A percentile compares a stretch with the other conserved stretches of the same genome.
phyloP scores from a whole-genome alignment of 2,113 vertebrate species.

The Colius striatus region DNA sequence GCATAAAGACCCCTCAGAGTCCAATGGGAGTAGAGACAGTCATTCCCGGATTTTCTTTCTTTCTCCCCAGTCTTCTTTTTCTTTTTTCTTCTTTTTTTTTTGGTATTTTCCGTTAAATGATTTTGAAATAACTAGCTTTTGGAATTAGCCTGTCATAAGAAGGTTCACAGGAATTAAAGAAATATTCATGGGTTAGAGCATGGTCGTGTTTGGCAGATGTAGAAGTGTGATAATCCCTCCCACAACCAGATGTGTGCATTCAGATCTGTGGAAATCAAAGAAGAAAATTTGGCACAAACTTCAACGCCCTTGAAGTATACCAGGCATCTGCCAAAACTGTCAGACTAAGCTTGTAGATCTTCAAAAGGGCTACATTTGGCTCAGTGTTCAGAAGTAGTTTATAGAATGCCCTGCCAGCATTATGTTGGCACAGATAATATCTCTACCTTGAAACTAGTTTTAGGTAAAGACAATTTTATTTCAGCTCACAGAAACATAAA shows the following conservation, averaged over 20 bases:
- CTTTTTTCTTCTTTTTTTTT: accelerated
- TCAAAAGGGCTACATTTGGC: slow-evolving; percentile 66
- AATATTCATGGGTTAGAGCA: not conserved
- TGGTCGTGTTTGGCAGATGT: slow-evolving; percentile 39
- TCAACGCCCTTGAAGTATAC: slow-evolving; percentile 56
- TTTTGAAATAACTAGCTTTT: not conserved
- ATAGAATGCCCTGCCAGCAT: slow-evolving; percentile 5
- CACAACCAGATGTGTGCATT: slow-evolving; percentile 67
- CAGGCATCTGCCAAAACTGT: slow-evolving; percentile 56
- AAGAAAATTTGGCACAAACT: slow-evolving; percentile 54
- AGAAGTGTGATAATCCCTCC: slow-evolving; percentile 47
- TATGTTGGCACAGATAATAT: slow-evolving; percentile 14
- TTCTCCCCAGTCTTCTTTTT: accelerated
- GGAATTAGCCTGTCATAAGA: not conserved
- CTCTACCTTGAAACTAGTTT: slow-evolving; percentile 61
- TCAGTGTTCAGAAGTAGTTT: slow-evolving; percentile 21
- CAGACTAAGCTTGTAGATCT: slow-evolving; percentile 58
- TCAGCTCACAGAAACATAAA: slow-evolving; percentile 22
- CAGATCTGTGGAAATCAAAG: slow-evolving; percentile 69
- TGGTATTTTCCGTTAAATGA: not conserved
- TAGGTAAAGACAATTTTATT: slow-evolving; percentile 52
- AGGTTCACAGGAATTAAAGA: not conserved
- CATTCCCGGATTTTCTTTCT: not conserved
- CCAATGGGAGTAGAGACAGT: not conserved
- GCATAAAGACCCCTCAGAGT: not conserved